phyloP scores from a whole-genome alignment of 2,888 invertebrate species.

The Dysmachus trigonus region DNA sequence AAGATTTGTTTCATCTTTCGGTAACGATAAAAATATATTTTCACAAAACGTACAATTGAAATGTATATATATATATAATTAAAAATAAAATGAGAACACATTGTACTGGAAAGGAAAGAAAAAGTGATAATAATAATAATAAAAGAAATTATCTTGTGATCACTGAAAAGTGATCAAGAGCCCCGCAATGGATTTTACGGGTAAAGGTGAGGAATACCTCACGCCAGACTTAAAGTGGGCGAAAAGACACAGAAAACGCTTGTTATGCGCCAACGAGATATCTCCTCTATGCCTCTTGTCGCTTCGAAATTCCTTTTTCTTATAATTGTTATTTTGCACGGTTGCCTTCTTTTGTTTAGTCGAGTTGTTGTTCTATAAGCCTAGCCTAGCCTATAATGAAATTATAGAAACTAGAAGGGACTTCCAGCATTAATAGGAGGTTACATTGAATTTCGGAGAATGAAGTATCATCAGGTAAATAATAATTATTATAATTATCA shows the following conservation, averaged over 20 bases:
- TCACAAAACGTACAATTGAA: not conserved
- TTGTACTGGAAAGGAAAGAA: not conserved
- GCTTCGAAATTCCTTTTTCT: not conserved
- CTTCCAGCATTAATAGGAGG: no score
- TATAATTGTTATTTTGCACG: not conserved
- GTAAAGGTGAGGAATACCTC: conserved; percentile 42
- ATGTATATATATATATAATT: not conserved
- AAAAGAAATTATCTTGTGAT: not conserved
- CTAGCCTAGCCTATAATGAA: no score
- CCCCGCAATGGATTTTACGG: not conserved
- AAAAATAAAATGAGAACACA: not conserved
- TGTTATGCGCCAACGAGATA: not conserved
- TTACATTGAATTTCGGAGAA: no score
- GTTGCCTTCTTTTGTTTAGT: not conserved
- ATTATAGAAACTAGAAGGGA: no score
- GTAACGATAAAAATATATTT: no score
- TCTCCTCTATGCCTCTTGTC: not conserved
- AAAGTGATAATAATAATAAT: not conserved
- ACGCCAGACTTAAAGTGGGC: conserved; percentile 41
- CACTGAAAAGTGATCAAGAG: not conserved
- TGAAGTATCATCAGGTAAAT: no score
- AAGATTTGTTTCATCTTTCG: no score
- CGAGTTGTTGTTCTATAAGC: no score
- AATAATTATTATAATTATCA: no score
- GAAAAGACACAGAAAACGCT: conserved; percentile 38